Evolutionary conservation across 2,797 vertebrate species (phyloP).

Genomic region (Cyclura pinguis): DNA sequence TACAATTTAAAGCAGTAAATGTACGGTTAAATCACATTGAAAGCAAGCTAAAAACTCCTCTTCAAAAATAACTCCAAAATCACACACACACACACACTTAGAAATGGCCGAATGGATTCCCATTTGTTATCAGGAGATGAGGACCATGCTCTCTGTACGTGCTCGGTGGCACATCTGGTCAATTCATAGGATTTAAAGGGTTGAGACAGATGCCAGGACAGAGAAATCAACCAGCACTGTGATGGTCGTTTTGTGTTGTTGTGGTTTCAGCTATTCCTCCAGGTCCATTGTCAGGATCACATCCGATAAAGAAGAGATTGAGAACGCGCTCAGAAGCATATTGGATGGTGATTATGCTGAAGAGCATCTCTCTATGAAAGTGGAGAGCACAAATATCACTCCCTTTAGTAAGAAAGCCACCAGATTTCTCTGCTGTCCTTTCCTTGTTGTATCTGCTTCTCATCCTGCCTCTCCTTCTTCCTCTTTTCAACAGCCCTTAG

Average conservation of each 20-base stretch:
- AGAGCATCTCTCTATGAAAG: slow-evolving; percentile 48
- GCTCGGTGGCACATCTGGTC: not conserved
- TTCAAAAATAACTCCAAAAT: no score
- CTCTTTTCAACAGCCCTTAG: not conserved
- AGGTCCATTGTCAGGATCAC: slow-evolving; percentile 72
- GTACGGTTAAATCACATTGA: no score
- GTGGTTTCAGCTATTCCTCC: slow-evolving; percentile 65
- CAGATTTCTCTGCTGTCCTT: not conserved
- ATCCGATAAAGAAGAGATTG: slow-evolving; percentile 48
- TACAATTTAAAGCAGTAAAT: no score
- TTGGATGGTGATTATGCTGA: slow-evolving; percentile 36
- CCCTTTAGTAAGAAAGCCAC: not conserved
- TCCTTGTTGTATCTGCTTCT: not conserved
- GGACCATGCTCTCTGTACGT: not conserved
- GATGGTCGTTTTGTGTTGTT: slow-evolving; percentile 30
- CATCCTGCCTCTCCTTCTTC: not conserved
- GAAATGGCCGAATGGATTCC: no score
- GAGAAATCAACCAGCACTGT: not conserved
- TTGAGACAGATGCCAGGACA: not conserved
- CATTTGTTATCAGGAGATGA: not conserved
- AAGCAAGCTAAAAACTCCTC: no score
- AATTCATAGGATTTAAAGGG: not conserved
- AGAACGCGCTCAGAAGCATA: slow-evolving; percentile 52
- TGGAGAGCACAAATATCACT: slow-evolving; percentile 62
- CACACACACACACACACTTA: no score